These are phyloP conservation scores for Okamejei kenojei DNA, from an alignment of 2,797 vertebrate species.

Conservation along the genomic window DNA sequence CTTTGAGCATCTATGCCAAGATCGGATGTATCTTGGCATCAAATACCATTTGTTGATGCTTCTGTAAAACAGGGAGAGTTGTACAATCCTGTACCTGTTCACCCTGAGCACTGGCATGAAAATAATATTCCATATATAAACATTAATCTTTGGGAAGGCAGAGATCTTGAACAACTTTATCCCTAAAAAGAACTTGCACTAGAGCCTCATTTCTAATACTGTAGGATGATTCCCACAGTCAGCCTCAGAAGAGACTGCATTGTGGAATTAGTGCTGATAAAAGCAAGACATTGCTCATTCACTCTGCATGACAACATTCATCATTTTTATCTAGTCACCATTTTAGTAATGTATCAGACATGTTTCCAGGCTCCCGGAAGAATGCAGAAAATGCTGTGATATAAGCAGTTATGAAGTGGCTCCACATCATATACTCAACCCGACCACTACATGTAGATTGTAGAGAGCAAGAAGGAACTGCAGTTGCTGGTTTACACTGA, in stretches of 20 bases:
- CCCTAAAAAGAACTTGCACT: no score
- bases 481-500: no score
- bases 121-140: neutral
- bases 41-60: no score
- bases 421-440: neutral
- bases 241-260: neutral
- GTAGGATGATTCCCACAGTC: neutral
- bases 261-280: neutral
- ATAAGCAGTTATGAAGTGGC: neutral
- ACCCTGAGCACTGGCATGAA: neutral
- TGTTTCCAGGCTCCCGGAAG: neutral
- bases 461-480: no score
- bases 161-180: neutral
- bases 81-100: neutral
- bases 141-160: neutral
- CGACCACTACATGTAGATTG: neutral
- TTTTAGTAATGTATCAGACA: neutral
- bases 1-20: no score
- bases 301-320: neutral
- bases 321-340: neutral
- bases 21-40: no score
- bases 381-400: no score
- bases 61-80: no score
- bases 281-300: neutral
- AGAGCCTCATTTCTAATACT: neutral